Base-by-base conservation (phyloP, 2,888 invertebrate genomes). In the Caprella mutica region DNA sequence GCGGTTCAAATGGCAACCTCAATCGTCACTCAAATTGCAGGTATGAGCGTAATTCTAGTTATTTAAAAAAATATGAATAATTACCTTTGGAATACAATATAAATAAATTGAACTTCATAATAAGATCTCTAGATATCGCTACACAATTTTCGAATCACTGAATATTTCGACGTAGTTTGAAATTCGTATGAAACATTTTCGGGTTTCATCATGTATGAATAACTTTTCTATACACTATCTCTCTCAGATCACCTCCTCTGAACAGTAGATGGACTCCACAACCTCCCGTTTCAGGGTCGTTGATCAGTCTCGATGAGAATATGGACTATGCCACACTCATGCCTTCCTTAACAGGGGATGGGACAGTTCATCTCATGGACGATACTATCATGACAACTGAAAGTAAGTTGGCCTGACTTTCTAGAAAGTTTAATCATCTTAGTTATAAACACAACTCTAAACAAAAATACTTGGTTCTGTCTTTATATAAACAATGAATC, bases 261-360 rank as follows among this genome's bases (percentile, higher is more conserved):
- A 56, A 50, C 8, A 46, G 43, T 30, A 43, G 44, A 23, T 59
- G 44, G 52, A 56, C 38, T 30, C 57, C 64, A 4, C 59, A 61
- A 21, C 55, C 59, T 39, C 60, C 55, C 63, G 82, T 91, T 70
- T 93, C 92, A 92, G 89, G 84, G 72, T 79, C 80, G 46, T 91
- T 92, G 77, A 83, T 92, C 67, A 82, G 85, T 54, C 76, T 90
- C 69, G 94, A 94, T 72, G 93, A 93, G 72, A 75, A 73, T 65
- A 73, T 76, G 69, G 93, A 94, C 76, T 93, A 94, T 76, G 89
- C 85, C 72, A 88, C 93, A 80, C 80, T 81, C 68, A 72, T 73
- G 63, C 69, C 71, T 67, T 68, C 70, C 29, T 76, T 78, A 61
- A 76, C 78, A 19, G 78, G 78, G 54, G 75, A 75, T 66, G 68